Percentiles rank a stretch among this genome's conserved stretches.
phyloP scores from a whole-genome alignment of 1,140 invertebrate genomes.

The Drosophila kohkoa region DNA sequence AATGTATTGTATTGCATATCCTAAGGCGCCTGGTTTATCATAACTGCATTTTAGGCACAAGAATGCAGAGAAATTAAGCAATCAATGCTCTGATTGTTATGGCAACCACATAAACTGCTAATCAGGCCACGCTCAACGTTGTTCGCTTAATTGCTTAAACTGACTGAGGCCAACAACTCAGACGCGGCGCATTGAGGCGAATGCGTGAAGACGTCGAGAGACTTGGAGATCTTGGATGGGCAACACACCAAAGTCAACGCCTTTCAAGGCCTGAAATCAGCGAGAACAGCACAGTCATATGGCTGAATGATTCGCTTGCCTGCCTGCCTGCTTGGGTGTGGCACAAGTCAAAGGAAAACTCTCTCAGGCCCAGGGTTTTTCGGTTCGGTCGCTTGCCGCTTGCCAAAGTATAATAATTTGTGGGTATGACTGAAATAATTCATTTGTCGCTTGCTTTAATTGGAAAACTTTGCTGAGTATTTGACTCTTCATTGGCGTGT shows the following conservation, averaged over 20 bases:
- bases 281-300: conserved; percentile 29
- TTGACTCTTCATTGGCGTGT: neutral
- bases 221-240: neutral
- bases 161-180: neutral
- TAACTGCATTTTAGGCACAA: conserved; percentile 14
- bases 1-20: conserved; percentile 4
- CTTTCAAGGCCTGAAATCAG: conserved; percentile 28
- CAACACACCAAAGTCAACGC: conserved; percentile 8
- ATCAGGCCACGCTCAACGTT: conserved; percentile 19
- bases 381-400: neutral
- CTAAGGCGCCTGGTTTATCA: neutral
- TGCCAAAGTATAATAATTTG: conserved; percentile 16
- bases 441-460: conserved; percentile 63
- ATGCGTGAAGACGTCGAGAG: conserved; percentile 62
- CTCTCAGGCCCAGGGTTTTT: neutral
- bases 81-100: conserved; percentile 20
- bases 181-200: conserved; percentile 64
- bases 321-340: neutral
- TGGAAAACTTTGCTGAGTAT: conserved; percentile 64
- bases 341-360: neutral
- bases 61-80: conserved; percentile 33
- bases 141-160: conserved; percentile 37
- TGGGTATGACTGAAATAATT: conserved; percentile 46
- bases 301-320: conserved; percentile 32
- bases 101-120: conserved; percentile 31